Percentiles rank a stretch among this genome's conserved stretches.
Evolutionary conservation across 2,888 invertebrate genomes (phyloP).

Genomic region (Eulithis testata): DNA sequence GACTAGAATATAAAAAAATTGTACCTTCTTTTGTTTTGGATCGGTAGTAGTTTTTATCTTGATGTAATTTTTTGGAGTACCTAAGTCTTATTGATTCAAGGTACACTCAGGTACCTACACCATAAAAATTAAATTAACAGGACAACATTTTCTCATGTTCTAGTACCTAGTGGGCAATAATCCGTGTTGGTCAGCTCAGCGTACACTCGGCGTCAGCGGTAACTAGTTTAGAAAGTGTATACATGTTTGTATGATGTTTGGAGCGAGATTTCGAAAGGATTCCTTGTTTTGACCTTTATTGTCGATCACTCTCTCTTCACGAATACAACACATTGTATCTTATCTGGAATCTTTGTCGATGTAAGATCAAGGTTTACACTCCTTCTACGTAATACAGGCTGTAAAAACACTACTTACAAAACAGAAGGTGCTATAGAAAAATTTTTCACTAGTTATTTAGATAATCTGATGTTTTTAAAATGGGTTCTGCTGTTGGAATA

Average conservation of each 20-base stretch:
- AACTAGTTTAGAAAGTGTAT: constrained; percentile 5
- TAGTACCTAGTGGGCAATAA: neutral
- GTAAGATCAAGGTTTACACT: constrained; percentile 21
- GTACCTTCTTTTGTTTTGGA: too few relatives aligned
- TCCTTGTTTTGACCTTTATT: constrained; percentile 14
- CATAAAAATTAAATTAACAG: neutral
- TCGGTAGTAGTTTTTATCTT: too few relatives aligned
- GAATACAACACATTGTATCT: constrained; percentile 7
- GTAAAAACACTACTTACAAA: too few relatives aligned
- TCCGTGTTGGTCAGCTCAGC: neutral
- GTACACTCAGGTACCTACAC: too few relatives aligned
- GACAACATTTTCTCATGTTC: neutral
- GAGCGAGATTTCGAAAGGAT: neutral
- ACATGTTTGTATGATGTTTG: neutral
- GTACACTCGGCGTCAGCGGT: neutral
- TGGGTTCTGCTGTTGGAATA: neutral
- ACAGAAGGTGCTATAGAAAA: too few relatives aligned
- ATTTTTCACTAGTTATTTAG: too few relatives aligned
- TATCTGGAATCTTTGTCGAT: constrained; percentile 20
- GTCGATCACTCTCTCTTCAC: neutral
- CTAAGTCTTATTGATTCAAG: too few relatives aligned
- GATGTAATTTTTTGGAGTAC: too few relatives aligned
- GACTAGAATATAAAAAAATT: neutral
- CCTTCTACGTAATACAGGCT: neutral
- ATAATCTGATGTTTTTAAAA: neutral